Percentiles rank a stretch among this genome's conserved stretches.
Evolutionary conservation across 2,888 invertebrate genomes (phyloP).

Genomic region (Pantelozetes paolii): DNA sequence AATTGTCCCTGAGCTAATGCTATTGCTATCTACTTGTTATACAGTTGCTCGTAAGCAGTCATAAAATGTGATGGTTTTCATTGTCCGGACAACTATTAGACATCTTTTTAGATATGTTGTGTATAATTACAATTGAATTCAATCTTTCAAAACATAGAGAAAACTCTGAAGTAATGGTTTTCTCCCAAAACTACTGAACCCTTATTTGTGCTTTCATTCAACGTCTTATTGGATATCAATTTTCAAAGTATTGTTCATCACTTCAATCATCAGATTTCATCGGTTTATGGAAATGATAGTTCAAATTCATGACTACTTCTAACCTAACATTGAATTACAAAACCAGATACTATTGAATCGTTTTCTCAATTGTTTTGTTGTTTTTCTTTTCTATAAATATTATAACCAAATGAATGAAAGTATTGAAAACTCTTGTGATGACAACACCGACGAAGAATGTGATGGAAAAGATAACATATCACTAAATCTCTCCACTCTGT

Average conservation of each 20-base stretch:
- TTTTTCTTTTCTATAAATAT: not conserved
- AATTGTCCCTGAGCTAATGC: no score
- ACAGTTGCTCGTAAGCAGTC: no score
- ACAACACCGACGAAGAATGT: not conserved
- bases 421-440: not conserved
- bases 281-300: not conserved
- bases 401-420: not conserved
- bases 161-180: no score
- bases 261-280: not conserved
- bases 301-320: not conserved
- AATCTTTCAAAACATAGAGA: no score
- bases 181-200: no score
- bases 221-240: no score
- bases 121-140: no score
- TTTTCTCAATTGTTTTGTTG: not conserved
- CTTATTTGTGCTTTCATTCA: no score
- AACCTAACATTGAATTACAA: not conserved
- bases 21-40: no score
- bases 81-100: no score
- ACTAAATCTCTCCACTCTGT: not conserved
- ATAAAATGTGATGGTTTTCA: no score
- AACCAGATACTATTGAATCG: not conserved
- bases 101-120: no score
- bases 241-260: not conserved
- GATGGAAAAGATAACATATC: not conserved